phyloP scores from a whole-genome alignment of 2,888 invertebrate genomes.

The Drosophila villosipedis region DNA sequence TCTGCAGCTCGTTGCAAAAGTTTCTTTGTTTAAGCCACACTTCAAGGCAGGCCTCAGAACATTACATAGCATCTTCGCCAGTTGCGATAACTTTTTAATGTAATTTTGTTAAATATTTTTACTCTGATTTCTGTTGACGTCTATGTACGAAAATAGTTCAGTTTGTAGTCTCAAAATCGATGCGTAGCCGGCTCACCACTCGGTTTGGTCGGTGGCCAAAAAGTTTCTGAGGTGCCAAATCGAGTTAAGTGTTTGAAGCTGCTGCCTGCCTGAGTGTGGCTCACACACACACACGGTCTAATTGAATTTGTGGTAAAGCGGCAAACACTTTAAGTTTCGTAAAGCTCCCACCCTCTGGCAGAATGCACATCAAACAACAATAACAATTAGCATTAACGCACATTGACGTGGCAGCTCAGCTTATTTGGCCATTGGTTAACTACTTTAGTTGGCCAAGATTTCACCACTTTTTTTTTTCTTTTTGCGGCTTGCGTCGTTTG shows the following conservation, averaged over 20 bases:
- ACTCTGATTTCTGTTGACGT: constrained; percentile 59
- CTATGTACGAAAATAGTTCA: constrained; percentile 53
- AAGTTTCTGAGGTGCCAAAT: constrained; percentile 67
- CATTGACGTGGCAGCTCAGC: constrained; percentile 19
- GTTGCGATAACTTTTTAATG: constrained; percentile 71
- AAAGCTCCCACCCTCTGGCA: constrained; percentile 5
- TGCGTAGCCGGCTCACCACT: constrained; percentile 19
- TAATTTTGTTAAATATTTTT: constrained; percentile 73
- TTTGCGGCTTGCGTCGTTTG: constrained; percentile 23
- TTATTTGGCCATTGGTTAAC: constrained; percentile 38
- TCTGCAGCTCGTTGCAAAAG: constrained; percentile 26
- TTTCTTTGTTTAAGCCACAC: constrained; percentile 7
- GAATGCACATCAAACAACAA: constrained; percentile 53
- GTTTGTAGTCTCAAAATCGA: constrained; percentile 12
- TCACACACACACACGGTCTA: constrained; percentile 38
- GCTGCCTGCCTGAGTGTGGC: constrained; percentile 34
- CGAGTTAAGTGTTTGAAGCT: constrained; percentile 66
- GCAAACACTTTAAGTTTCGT: constrained; percentile 52
- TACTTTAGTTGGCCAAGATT: constrained; percentile 46
- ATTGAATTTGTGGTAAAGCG: constrained; percentile 72
- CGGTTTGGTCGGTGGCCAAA: background rate
- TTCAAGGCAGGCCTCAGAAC: constrained; percentile 1
- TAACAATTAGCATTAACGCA: constrained; percentile 76
- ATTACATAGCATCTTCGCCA: constrained; percentile 18
- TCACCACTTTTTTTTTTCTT: constrained; percentile 15